Percentiles rank a stretch among this genome's conserved stretches.
phyloP scores from a whole-genome alignment of 1,140 invertebrate species.

The Tetranychus urticae region DNA sequence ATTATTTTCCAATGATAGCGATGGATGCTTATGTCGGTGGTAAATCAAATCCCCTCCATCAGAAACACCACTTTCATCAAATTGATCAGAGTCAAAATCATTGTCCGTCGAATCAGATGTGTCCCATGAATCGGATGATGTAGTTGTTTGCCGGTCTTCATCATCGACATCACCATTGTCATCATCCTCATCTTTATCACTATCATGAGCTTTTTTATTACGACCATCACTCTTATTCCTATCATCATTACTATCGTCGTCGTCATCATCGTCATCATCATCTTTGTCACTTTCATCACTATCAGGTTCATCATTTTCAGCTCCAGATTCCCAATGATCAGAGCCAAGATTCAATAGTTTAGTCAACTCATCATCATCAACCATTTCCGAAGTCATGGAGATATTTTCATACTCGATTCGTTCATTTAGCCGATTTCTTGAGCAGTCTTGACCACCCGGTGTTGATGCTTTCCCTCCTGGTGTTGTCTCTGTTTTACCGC shows the following conservation, averaged over 20 bases:
- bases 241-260: too few species aligned
- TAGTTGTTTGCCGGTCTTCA: background rate
- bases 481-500: background rate
- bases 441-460: background rate
- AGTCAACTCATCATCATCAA: slow-evolving; percentile 1
- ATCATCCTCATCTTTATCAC: background rate
- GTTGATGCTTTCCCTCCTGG: background rate
- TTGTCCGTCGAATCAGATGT: background rate
- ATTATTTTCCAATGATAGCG: too few species aligned
- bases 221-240: background rate
- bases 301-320: background rate
- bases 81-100: slow-evolving; percentile 1
- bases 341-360: background rate
- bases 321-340: slow-evolving; percentile 1
- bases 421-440: slow-evolving; percentile 4
- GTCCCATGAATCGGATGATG: background rate
- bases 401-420: slow-evolving; percentile 7
- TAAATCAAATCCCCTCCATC: background rate
- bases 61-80: background rate
- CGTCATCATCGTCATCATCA: background rate
- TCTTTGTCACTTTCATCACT: background rate
- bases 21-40: background rate
- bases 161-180: background rate
- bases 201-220: background rate
- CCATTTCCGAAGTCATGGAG: background rate